These are phyloP conservation scores for Perdita meconis DNA, from an alignment of 2,888 invertebrate genomes.

Conservation along the genomic window DNA sequence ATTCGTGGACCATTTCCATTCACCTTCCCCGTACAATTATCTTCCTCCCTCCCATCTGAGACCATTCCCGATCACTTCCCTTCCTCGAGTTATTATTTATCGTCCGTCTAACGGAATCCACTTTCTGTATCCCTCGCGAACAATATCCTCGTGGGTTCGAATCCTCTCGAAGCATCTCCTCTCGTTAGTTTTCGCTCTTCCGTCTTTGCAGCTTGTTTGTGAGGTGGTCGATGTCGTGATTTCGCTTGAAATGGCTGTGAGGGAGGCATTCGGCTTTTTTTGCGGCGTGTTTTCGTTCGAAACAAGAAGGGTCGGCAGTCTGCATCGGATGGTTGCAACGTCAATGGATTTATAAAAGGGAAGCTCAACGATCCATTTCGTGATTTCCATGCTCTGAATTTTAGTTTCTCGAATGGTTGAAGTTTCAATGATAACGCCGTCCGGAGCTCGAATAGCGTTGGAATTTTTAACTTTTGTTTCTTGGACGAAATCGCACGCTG, in stretches of 20 bases:
- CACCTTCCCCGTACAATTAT: constrained; percentile 3
- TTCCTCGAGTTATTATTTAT: constrained; percentile 20
- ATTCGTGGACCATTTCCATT: background rate
- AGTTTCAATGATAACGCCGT: background rate
- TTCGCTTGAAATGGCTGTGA: background rate
- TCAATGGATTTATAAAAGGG: background rate
- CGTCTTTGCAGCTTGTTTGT: background rate
- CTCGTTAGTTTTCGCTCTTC: constrained; percentile 25
- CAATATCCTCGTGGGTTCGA: background rate
- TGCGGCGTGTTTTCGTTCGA: background rate
- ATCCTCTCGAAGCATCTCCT: constrained; percentile 16
- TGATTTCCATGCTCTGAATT: background rate
- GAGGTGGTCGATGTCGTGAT: constrained; percentile 4
- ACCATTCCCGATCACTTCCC: background rate
- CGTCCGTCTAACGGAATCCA: background rate
- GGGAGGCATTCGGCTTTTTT: background rate
- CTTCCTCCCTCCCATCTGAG: background rate
- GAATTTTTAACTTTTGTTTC: too few species aligned
- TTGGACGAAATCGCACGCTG: too few species aligned
- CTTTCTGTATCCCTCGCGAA: background rate
- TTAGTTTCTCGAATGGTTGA: background rate
- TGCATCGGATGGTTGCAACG: background rate
- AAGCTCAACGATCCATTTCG: background rate
- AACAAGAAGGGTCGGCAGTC: background rate
- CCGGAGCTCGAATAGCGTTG: too few species aligned